Base-by-base conservation (phyloP, 2,113 vertebrate genomes). In the Tragelaphus buxtoni region DNA sequence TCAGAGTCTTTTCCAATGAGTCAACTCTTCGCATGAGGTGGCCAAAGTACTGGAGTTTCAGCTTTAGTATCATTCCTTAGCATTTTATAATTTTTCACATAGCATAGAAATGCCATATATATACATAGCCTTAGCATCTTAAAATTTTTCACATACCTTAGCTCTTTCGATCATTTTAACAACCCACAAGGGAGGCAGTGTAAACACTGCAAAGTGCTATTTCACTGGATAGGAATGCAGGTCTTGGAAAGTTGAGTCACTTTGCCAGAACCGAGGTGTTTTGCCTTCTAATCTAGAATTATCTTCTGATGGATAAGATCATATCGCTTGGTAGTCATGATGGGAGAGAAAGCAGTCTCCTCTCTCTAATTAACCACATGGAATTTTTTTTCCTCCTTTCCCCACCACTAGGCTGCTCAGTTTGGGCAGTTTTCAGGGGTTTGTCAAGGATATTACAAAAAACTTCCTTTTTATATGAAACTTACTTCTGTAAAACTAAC, bases 201-300 rank as follows among this genome's bases (percentile, higher is more conserved):
- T 7, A 90, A n/a, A 20, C 51, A 30, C 69, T 47, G 6, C 30
- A 90, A 94, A 92, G 20, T n/a, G 42, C 58, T 69, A 28, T 83
- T 88, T 91, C 60, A 76, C 22, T 56, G 9, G 76, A 47, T 93
- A 84, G n/a, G 55, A 91, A 88, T 61, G 91, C 7, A 32, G 17
- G 17, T 96, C 55, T 69, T 18, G 12, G 83, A 72, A 96, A 87
- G 51, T 39, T 88, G 17, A 63, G 39, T 91, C 86, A 85, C 28
- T 58, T 90, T 93, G 24, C 6, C 77, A 96, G 56, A 89, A 72
- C 51, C 7, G 2, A 92, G 5, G 22, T n/a, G 28, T 74, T 90
- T 58, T 85, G 47, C 76, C 69, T 91, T 93, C 39, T 97, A 55
- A 84, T 84, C 9, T 53, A 80, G 76, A 94, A 74, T 4, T 94